Percentiles rank a stretch among this genome's conserved stretches.
Conservation (phyloP, 2,113 vertebrate species). For the Glaucomys volans region DNA sequence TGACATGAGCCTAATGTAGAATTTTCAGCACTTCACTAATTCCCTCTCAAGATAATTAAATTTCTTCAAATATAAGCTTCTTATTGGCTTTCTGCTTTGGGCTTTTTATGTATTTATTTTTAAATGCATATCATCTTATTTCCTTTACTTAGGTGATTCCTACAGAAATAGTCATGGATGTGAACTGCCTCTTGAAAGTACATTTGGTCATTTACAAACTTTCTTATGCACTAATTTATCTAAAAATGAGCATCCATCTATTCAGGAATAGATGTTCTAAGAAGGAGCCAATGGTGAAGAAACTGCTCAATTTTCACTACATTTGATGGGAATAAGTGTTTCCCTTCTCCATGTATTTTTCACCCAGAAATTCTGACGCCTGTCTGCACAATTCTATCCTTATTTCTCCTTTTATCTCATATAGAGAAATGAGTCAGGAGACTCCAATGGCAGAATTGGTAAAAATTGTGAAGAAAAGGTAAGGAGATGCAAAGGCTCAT, state of each 20-base stretch:
- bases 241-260: not conserved
- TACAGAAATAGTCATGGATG: slow-evolving; percentile 1
- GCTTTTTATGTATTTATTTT: slow-evolving; percentile 31
- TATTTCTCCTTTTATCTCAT: not conserved
- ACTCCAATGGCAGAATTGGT: not conserved
- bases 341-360: not conserved
- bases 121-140: not conserved
- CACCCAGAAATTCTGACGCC: not conserved
- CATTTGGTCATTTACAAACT: not conserved
- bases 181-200: slow-evolving; percentile 19
- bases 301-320: not conserved
- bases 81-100: not conserved
- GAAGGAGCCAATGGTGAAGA: not conserved
- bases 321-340: not conserved
- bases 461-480: not conserved
- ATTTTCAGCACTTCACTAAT: slow-evolving; percentile 44
- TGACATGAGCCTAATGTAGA: not conserved
- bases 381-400: not conserved
- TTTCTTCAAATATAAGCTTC: not conserved
- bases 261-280: not conserved
- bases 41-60: slow-evolving; percentile 35
- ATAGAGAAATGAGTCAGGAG: not conserved
- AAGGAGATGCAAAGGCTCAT: not conserved
- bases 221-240: not conserved
- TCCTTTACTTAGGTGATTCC: not conserved